Evolutionary conservation across 2,888 invertebrate genomes (phyloP).

Genomic region (Deilephila elpenor): DNA sequence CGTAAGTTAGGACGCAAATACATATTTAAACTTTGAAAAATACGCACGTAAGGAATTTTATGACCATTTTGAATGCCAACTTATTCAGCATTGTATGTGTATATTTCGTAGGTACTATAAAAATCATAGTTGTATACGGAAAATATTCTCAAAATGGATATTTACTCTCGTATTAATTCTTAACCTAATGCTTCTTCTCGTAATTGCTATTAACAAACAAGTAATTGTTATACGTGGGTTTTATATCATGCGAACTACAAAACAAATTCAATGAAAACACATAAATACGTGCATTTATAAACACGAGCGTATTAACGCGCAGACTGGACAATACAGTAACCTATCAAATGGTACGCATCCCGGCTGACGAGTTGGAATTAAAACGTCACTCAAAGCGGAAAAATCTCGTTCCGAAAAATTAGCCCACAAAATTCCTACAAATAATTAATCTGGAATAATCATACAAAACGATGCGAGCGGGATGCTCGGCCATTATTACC

Average conservation of each 20-base stretch:
- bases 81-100: no score
- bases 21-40: not conserved
- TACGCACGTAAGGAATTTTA: not conserved
- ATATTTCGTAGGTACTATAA: no score
- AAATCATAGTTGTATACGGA: no score
- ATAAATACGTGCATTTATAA: conserved; percentile 6
- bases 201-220: not conserved
- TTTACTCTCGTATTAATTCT: no score
- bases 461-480: conserved; percentile 83
- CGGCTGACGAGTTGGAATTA: conserved; percentile 76
- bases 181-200: not conserved
- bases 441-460: conserved; percentile 85
- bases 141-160: no score
- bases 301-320: not conserved
- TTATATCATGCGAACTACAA: not conserved
- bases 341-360: conserved; percentile 41
- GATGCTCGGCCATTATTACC: conserved; percentile 82
- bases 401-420: conserved; percentile 83
- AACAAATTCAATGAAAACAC: not conserved
- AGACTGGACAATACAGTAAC: conserved; percentile 28
- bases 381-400: conserved; percentile 83
- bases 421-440: conserved; percentile 82
- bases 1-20: not conserved
- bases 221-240: not conserved
- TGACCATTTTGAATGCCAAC: not conserved